Base-by-base conservation (phyloP, 1,140 invertebrate species). In the Drosophila parabipectinata region DNA sequence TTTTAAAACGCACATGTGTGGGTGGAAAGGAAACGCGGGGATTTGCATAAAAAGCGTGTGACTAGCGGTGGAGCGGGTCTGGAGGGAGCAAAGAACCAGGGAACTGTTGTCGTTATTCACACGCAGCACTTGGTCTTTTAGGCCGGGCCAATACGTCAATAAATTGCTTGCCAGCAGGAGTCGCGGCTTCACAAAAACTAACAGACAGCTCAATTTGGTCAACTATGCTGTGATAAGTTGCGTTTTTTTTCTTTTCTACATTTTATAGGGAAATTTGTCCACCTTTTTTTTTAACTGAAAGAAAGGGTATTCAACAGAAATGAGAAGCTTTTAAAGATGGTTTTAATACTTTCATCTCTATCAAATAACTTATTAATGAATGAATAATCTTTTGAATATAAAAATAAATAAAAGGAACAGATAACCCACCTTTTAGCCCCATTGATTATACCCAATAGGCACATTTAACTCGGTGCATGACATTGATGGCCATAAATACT, bases 141-240 rank as follows among this genome's bases (percentile, higher is more conserved):
- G 61, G 56, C 67, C 48, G 26, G 68, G 81, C 66, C 83, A 79
- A 88, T 88, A 68, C 67, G 72, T 77, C 83, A 83, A 77, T 88
- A 83, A 88, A 88, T 83, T 79, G 77, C 47, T 24, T 45, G 41
- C 14, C 24, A 50, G 18, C 24, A 18, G 30, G n/a, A 48, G 15
- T 8, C 52, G 57, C 47, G 61, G 30, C 34, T 30, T 44, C 44
- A 51, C 47, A 60, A 67, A 64, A 61, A 55, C 54, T n/a, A 69
- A 66, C 51, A 73, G 84, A 88, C 83, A 89, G 79, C 83, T 88
- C 84, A 88, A 88, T 88, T 88, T 88, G 45, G 73, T 58, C 39
- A 56, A 52, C 53, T 62, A 51, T 48, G 39, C 32, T 53, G 39
- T 34, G 37, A 51, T 32, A 15, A 6, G 44, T 9, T 21, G 39